Base-by-base conservation (phyloP, 1,140 invertebrate species). In the Heliconius nattereri region DNA sequence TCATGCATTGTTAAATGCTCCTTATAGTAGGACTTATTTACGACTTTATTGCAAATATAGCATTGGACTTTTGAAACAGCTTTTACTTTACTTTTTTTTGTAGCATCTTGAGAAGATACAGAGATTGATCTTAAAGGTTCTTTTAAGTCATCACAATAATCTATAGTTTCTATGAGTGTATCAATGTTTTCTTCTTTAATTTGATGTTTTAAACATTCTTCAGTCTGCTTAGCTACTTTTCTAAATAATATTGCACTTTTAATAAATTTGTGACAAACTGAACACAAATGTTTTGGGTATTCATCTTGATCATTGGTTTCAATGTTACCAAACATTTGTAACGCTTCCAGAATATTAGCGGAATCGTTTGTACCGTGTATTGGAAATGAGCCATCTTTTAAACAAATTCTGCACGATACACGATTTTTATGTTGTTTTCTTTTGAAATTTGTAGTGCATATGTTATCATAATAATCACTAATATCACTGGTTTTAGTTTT, bases 1-100 rank as follows among this genome's bases (percentile, higher is more conserved):
- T 92, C 90, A 81, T 94, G 92, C 87, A 93, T 91, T 54, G 91
- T 93, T 23, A 91, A 81, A 60, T 93, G 92, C 49, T 92, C 86
- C 78, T 90, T 93, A 26, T 87, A 90, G 83, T 94, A 92, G 13
- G 89, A 88, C 32, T 82, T 82, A 37, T 86, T 94, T 35, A 94
- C 81, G 60, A 92, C 77, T 85, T 92, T 92, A 26, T 91, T 86
- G 80, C 92, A 94, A 19, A 92, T 80, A 45, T 88, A 81, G 78
- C 92, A 94, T 29, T 89, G 90, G 5, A 94, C 86, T 90, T 92
- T 37, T 80, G 72, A 73, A 75, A 75, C 23, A 82, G 75, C 35
- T 86, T 87, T 83, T 74, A 75, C 81, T 87, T 23, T 79, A 32
- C 78, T 79, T 76, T 81, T 86, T 85, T 73, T 83, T 54, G 72